A percentile compares a stretch with the other conserved stretches of the same genome.
Conservation (phyloP, 2,797 vertebrate genomes). For the Sebastes taczanowskii region DNA sequence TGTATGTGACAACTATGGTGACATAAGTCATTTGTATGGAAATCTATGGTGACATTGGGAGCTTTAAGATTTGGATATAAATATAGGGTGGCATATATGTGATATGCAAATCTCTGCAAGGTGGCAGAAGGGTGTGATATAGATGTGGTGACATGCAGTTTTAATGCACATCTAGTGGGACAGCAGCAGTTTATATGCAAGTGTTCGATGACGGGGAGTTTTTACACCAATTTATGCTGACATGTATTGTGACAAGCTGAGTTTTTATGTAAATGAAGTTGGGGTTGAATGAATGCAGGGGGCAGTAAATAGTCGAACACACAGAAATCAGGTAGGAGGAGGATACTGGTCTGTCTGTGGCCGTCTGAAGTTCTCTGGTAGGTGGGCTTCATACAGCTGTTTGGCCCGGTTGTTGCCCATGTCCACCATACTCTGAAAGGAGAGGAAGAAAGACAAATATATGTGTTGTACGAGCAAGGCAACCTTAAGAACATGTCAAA, state of each 20-base stretch:
- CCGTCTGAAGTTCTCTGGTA: constrained; percentile 95
- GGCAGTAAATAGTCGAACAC: neutral
- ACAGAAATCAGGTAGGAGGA: constrained; percentile 50
- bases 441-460: neutral
- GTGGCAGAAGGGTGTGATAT: neutral
- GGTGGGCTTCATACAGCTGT: constrained; percentile 94
- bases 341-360: constrained; percentile 99
- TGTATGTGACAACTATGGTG: neutral
- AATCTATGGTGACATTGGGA: neutral
- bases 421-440: constrained; percentile 93
- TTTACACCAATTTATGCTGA: neutral
- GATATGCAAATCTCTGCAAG: neutral
- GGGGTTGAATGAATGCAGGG: neutral
- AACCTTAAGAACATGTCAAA: neutral
- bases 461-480: neutral
- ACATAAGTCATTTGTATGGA: neutral
- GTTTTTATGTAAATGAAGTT: neutral
- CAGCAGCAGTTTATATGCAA: neutral
- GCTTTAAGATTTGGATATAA: neutral
- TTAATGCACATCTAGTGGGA: neutral
- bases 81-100: neutral
- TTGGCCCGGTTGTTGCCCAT: constrained; percentile 95
- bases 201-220: neutral
- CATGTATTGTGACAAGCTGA: neutral
- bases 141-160: neutral